These are phyloP conservation scores for Colostygia pectinataria DNA, from an alignment of 2,888 invertebrate genomes.

Conservation along the genomic window DNA sequence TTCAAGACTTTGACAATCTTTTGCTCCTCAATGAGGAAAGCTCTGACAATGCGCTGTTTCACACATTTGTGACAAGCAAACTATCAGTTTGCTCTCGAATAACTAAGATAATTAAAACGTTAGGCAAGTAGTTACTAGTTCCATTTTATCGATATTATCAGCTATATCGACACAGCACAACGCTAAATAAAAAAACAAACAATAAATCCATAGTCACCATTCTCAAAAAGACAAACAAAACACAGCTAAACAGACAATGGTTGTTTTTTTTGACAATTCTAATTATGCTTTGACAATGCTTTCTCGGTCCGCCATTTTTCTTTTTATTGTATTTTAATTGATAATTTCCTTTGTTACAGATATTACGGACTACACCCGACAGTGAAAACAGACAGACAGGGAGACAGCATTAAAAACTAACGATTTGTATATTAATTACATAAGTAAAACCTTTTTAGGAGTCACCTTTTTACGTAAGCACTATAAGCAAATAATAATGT, in stretches of 20 bases:
- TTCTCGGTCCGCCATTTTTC: slow-evolving; percentile 37
- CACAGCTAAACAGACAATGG: slow-evolving; percentile 2
- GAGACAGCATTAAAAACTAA: too few relatives aligned
- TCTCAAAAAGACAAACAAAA: slow-evolving; percentile 2
- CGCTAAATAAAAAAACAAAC: not conserved
- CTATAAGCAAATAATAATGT: too few relatives aligned
- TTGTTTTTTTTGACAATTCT: slow-evolving; percentile 43
- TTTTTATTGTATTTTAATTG: slow-evolving; percentile 39
- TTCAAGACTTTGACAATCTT: slow-evolving; percentile 98
- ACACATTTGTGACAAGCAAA: slow-evolving; percentile 99
- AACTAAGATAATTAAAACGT: too few relatives aligned
- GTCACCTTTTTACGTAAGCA: too few relatives aligned
- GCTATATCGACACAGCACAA: not conserved
- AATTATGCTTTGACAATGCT: slow-evolving; percentile 40
- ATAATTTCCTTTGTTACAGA: slow-evolving; percentile 51
- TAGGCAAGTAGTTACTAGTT: too few relatives aligned
- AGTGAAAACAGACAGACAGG: too few relatives aligned
- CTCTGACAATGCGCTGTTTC: slow-evolving; percentile 97
- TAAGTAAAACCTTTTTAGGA: too few relatives aligned
- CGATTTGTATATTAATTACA: too few relatives aligned
- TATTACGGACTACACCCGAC: not conserved
- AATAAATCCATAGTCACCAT: not conserved
- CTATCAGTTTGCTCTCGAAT: too few relatives aligned
- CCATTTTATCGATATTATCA: too few relatives aligned
- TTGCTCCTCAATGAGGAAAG: slow-evolving; percentile 99